Base-by-base conservation (phyloP, 1,140 invertebrate species). In the Gonioctena quinquepunctata region DNA sequence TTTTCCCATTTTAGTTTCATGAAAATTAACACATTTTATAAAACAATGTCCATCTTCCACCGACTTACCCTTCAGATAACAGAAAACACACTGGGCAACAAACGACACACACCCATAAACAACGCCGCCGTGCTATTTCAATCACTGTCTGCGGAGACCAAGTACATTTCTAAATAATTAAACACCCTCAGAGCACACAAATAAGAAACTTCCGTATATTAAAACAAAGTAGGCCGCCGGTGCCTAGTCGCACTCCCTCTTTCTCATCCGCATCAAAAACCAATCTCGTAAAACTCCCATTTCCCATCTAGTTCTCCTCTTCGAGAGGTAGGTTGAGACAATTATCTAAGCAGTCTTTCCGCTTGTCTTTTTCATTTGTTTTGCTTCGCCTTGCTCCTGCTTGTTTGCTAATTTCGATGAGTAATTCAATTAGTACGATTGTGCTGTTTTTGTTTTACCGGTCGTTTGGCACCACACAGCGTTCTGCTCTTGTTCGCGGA, bases 341-440 rank as follows among this genome's bases (percentile, higher is more conserved):
- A 56, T 56, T 56, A 56, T 56, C 52, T 56, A 56, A 56, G 16
- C 52, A 56, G 22, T 56, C 52, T 56, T 61, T 61, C 27, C 59
- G 23, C 23, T 61, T 61, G 59, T 26, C 27, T 33, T 33, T 23
- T 26, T 61, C 27, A 27, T 26, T 61, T 61, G 59, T 33, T 26
- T 61, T 61, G 23, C 16, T 61, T n/a, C 26, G 59, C 59, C 23
- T 18, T 33, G 23, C 21, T 33, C 16, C 21, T 42, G 33, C 33
- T 42, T 42, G 33, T n/a, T 22, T 11, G 59, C 59, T 61, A 61
- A 61, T 61, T 61, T 61, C 59, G 27, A 61, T 61, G 59, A 61
- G 59, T 61, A 33, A 61, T 61, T 65, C 49, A 49, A 65, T 52
- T 48, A 52, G 62, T 16, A 28, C 18, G 16, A 56, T 19, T 56